These are phyloP conservation scores for Dynastes grantii DNA, from an alignment of 2,888 invertebrate species.

Conservation along the genomic window DNA sequence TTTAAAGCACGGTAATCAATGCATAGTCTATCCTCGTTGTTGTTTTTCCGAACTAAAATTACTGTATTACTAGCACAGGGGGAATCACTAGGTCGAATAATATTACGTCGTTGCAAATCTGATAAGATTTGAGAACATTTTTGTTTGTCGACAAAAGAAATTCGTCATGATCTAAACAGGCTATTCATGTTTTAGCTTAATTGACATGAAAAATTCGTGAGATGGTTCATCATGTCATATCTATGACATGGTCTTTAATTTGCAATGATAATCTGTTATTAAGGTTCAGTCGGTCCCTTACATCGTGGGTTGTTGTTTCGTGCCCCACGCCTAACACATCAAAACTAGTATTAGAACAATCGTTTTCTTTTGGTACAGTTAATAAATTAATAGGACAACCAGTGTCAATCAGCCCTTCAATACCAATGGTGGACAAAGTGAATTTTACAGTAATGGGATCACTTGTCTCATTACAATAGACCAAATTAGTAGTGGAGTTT, in stretches of 20 bases:
- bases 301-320: constrained; percentile 7
- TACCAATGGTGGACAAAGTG: no score
- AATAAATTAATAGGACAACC: no score
- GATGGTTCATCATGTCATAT: constrained; percentile 18
- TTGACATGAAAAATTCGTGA: constrained; percentile 21
- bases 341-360: constrained; percentile 31
- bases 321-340: constrained; percentile 17
- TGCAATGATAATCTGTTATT: constrained; percentile 16
- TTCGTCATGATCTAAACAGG: constrained; percentile 26
- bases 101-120: constrained; percentile 22
- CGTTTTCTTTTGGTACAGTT: constrained; percentile 13
- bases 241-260: constrained; percentile 13
- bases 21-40: constrained; percentile 14
- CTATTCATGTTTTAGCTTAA: constrained; percentile 23
- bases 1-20: constrained; percentile 45
- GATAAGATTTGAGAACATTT: constrained; percentile 3
- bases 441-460: no score
- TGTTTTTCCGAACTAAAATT: constrained; percentile 1
- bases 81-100: constrained; percentile 13
- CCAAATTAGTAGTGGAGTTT: no score
- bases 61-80: constrained; percentile 16
- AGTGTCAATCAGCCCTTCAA: no score
- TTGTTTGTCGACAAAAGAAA: constrained; percentile 11
- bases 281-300: constrained; percentile 23
- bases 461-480: no score